Evolutionary conservation across 2,113 vertebrate genomes (phyloP).

Genomic region (Accipiter virgatus): DNA sequence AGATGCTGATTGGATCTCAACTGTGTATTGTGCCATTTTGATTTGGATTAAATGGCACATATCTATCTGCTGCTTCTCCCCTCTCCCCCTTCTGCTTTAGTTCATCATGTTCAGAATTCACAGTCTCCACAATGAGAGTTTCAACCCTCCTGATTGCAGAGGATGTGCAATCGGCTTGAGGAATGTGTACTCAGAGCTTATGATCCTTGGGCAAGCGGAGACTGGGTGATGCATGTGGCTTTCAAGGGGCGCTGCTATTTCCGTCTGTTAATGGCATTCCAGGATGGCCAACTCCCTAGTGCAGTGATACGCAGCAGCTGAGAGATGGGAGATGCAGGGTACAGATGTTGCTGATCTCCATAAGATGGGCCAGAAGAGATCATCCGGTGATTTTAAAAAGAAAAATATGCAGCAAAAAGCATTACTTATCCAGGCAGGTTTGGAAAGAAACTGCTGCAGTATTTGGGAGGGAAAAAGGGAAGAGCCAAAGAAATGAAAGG

Average conservation of each 20-base stretch:
- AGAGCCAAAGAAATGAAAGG: neutral
- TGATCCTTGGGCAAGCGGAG: constrained; percentile 70
- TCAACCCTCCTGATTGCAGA: constrained; percentile 71
- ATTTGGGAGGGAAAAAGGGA: constrained; percentile 24
- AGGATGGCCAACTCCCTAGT: constrained; percentile 52
- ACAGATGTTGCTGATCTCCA: constrained; percentile 57
- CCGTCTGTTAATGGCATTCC: constrained; percentile 75
- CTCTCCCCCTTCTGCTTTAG: constrained; percentile 39
- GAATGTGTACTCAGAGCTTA: constrained; percentile 79
- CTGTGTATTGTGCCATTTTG: constrained; percentile 65
- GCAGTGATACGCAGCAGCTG: constrained; percentile 27
- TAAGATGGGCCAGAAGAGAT: constrained; percentile 48
- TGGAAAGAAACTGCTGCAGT: constrained; percentile 1
- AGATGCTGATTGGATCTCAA: constrained; percentile 67
- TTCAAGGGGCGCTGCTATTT: constrained; percentile 71
- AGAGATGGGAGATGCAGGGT: constrained; percentile 48
- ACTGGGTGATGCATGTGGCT: constrained; percentile 77
- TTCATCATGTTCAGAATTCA: constrained; percentile 70
- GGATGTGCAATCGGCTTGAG: constrained; percentile 76
- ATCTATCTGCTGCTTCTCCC: constrained; percentile 64
- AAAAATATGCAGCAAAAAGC: neutral
- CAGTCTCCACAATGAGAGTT: constrained; percentile 63
- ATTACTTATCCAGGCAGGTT: neutral
- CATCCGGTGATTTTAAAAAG: neutral
- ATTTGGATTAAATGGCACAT: constrained; percentile 74